Evolutionary conservation across 2,888 invertebrate genomes (phyloP).

Genomic region (Ophion slaviceki): DNA sequence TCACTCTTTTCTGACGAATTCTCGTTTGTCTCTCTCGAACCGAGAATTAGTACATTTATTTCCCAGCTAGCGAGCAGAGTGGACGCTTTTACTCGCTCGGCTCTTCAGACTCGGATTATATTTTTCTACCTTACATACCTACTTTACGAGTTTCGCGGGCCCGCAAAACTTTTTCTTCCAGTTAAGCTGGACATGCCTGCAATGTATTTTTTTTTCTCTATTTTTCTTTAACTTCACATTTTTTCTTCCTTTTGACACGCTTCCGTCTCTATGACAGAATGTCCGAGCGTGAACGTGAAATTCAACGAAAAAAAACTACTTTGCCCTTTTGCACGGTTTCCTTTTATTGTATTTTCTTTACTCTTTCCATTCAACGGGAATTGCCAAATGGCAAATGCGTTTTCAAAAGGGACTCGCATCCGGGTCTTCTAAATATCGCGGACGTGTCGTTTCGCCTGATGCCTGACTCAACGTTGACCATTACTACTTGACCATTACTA

Average conservation of each 20-base stretch:
- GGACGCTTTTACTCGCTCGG: constrained; percentile 52
- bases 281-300: neutral
- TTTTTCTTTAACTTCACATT: neutral
- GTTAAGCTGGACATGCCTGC: constrained; percentile 8
- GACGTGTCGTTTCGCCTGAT: too few species aligned
- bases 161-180: constrained; percentile 36
- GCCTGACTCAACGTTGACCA: too few species aligned
- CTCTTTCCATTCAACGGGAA: neutral
- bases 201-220: neutral
- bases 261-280: neutral
- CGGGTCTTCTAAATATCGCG: too few species aligned
- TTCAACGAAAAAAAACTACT: neutral
- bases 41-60: constrained; percentile 63
- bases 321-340: neutral
- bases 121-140: constrained; percentile 17
- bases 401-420: neutral
- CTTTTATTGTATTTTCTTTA: neutral
- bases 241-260: neutral
- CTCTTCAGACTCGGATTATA: constrained; percentile 40
- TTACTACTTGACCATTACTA: too few species aligned
- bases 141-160: neutral
- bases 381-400: neutral
- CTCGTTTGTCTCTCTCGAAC: constrained; percentile 42
- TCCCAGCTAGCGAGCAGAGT: constrained; percentile 47
- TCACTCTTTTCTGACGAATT: constrained; percentile 14